Conservation (phyloP, 2,888 invertebrate genomes). For the Caenorhabditis zanzibari region DNA sequence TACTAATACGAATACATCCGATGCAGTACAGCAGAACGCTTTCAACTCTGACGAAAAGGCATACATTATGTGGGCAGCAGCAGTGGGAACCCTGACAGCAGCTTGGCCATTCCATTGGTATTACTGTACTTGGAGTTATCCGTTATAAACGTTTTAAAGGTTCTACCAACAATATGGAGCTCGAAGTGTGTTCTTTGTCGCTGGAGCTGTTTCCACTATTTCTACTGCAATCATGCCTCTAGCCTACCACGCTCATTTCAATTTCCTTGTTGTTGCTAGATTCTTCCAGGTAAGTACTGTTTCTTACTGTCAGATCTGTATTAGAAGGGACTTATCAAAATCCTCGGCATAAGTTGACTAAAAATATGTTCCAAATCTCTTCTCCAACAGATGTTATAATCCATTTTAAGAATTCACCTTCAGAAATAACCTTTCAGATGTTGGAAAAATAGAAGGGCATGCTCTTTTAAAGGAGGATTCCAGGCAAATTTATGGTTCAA, state of each 20-base stretch:
- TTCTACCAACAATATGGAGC: constrained; percentile 79
- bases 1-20: constrained; percentile 1
- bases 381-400: no score
- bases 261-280: constrained; percentile 70
- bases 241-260: constrained; percentile 65
- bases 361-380: no score
- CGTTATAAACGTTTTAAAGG: neutral
- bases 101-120: constrained; percentile 77
- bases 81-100: constrained; percentile 75
- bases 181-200: constrained; percentile 76
- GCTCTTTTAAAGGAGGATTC: no score
- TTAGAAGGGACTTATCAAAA: no score
- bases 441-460: no score
- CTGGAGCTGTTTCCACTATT: constrained; percentile 77
- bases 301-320: no score
- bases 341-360: neutral
- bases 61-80: constrained; percentile 77
- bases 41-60: constrained; percentile 73
- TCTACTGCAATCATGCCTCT: constrained; percentile 77
- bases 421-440: no score
- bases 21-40: neutral
- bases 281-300: constrained; percentile 79
- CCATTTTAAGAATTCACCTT: no score
- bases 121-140: no score
- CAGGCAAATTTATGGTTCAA: no score